A percentile compares a stretch with the other conserved stretches of the same genome.
Conservation (phyloP, 2,113 vertebrate species). For the Camelus bactrianus region DNA sequence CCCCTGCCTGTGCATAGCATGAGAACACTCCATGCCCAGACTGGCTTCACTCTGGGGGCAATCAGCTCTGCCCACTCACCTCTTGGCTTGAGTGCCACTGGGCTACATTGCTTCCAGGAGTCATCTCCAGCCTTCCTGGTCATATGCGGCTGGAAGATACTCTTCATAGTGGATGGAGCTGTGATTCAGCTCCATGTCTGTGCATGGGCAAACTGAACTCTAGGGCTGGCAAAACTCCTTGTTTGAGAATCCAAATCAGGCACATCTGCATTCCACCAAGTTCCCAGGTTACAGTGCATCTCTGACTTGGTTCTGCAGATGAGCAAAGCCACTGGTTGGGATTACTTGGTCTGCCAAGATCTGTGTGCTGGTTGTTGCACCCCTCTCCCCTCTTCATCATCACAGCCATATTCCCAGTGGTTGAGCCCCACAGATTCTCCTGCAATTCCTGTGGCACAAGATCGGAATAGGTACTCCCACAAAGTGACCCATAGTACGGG, state of each 20-base stretch:
- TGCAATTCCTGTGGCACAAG: background rate
- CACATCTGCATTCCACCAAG: background rate
- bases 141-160: background rate
- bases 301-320: background rate
- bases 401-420: background rate
- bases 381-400: background rate
- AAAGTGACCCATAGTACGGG: background rate
- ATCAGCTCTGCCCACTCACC: background rate
- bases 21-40: background rate
- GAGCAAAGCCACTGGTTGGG: background rate
- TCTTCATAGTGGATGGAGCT: background rate
- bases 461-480: background rate
- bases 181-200: background rate
- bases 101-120: background rate
- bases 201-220: background rate
- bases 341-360: background rate
- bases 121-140: background rate
- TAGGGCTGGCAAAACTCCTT: background rate
- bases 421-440: background rate
- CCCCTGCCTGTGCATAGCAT: background rate
- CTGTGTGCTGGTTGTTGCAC: background rate
- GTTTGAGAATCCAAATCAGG: background rate
- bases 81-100: background rate
- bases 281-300: background rate
- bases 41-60: background rate